A percentile compares a stretch with the other conserved stretches of the same genome.
Evolutionary conservation across 2,888 invertebrate genomes (phyloP).

Genomic region (Aspidiotus destructor): DNA sequence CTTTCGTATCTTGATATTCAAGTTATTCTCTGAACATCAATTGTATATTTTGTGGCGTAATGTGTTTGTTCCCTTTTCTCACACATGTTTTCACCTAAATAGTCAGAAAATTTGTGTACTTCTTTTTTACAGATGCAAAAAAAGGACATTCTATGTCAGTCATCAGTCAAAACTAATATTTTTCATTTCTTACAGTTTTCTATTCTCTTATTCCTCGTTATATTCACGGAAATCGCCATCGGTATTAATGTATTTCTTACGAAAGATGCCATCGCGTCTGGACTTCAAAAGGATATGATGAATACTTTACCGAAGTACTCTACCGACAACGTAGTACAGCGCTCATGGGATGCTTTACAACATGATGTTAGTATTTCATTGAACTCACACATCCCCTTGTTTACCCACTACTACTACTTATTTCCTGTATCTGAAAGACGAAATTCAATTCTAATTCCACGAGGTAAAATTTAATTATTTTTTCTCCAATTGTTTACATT

Average conservation of each 20-base stretch:
- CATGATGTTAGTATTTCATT: constrained; percentile 17
- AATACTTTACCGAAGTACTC: constrained; percentile 2
- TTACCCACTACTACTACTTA: too few species aligned
- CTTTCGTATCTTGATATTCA: too few species aligned
- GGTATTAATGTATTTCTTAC: constrained; percentile 14
- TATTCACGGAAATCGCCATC: constrained; percentile 14
- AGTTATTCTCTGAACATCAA: neutral
- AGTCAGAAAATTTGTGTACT: neutral
- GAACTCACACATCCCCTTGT: neutral
- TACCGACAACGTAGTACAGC: constrained; percentile 1
- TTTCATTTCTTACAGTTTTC: constrained; percentile 18
- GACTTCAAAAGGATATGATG: constrained; percentile 7
- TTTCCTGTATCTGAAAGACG: too few species aligned
- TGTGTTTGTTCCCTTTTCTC: neutral
- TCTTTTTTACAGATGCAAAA: neutral
- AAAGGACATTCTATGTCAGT: neutral
- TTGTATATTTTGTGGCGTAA: neutral
- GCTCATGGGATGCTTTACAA: constrained; percentile 25
- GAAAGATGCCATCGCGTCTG: neutral
- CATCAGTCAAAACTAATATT: neutral
- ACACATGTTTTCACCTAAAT: neutral
- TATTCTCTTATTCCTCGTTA: constrained; percentile 6
- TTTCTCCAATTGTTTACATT: too few species aligned
- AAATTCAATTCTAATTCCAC: too few species aligned
- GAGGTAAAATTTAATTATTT: too few species aligned